These are phyloP conservation scores for Chelonoidis abingdonii DNA, from an alignment of 2,113 vertebrate species.

Conservation along the genomic window DNA sequence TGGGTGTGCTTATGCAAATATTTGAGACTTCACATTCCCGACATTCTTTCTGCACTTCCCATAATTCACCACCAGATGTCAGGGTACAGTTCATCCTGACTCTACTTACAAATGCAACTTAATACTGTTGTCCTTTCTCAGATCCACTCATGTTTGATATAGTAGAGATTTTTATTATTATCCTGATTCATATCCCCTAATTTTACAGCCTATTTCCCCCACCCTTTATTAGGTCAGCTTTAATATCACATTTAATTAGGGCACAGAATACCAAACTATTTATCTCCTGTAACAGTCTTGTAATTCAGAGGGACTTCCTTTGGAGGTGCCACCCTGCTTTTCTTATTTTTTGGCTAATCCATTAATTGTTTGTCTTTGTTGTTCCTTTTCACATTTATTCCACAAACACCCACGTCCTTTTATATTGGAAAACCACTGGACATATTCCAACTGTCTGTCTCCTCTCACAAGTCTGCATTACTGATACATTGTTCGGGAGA, in stretches of 20 bases:
- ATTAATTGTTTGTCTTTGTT: neutral
- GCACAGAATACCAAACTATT: neutral
- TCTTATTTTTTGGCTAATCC: neutral
- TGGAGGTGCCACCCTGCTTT: neutral
- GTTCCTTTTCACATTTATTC: neutral
- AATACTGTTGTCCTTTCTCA: neutral
- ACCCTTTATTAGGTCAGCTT: conserved; percentile 1
- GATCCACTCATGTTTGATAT: neutral
- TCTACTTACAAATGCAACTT: neutral
- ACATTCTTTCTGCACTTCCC: too few species aligned
- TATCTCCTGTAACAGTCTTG: neutral
- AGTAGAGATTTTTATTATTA: neutral
- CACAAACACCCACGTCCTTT: neutral
- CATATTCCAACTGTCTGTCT: neutral
- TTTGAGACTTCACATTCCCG: too few species aligned
- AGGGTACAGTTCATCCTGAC: too few species aligned
- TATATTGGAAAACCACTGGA: neutral
- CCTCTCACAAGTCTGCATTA: neutral
- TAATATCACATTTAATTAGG: conserved; percentile 14
- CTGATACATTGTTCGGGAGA: neutral
- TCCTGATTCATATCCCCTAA: accelerated
- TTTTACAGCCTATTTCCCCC: neutral
- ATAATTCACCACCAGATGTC: too few species aligned
- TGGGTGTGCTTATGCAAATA: too few species aligned
- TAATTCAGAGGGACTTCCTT: neutral